phyloP scores from a whole-genome alignment of 1,140 invertebrate genomes.

The Ceratoteleas bidentatus region DNA sequence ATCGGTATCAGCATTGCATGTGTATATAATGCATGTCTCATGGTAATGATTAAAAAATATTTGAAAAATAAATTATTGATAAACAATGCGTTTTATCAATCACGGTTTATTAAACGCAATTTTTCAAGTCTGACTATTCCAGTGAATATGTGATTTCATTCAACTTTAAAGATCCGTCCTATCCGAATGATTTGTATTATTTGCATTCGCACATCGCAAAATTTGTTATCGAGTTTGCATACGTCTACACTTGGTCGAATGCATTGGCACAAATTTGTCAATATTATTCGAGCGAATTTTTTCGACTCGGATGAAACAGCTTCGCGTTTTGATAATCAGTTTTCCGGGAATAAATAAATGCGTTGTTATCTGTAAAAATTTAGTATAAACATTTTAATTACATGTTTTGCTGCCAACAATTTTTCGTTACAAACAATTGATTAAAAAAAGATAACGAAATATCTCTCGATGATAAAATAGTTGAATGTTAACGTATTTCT shows the following conservation, averaged over 20 bases:
- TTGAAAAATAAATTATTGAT: too few relatives aligned
- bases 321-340: not conserved
- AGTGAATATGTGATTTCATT: not conserved
- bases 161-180: not conserved
- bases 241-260: conserved; percentile 1
- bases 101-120: too few relatives aligned
- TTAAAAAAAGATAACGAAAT: too few relatives aligned
- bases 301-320: not conserved
- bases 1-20: too few relatives aligned
- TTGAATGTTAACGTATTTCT: too few relatives aligned
- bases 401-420: too few relatives aligned
- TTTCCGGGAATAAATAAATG: not conserved
- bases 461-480: too few relatives aligned
- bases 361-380: not conserved
- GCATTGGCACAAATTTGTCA: conserved; percentile 5
- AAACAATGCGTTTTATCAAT: too few relatives aligned
- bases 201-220: not conserved
- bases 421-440: too few relatives aligned
- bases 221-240: conserved; percentile 10
- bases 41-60: too few relatives aligned
- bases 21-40: too few relatives aligned
- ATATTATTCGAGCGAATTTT: conserved; percentile 9
- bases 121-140: not conserved
- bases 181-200: not conserved
- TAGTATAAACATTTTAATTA: not conserved